These are phyloP conservation scores for Parelbella ahira DNA, from an alignment of 2,888 invertebrate genomes.

Conservation along the genomic window DNA sequence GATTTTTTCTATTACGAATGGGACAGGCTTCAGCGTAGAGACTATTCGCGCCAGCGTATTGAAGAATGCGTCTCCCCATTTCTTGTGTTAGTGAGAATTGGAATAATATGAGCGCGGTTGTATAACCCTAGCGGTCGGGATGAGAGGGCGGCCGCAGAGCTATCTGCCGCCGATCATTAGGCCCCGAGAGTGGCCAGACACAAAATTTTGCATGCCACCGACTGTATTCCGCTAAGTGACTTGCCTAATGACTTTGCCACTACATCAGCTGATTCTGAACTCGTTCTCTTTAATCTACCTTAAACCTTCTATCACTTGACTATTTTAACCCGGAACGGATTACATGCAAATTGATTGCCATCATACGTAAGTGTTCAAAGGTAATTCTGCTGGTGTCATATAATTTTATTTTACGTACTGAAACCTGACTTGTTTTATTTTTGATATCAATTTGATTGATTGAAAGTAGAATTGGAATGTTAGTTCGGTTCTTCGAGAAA, in stretches of 20 bases:
- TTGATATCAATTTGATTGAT: too few relatives aligned
- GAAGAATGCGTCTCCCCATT: too few relatives aligned
- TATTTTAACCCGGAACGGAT: slow-evolving; percentile 15
- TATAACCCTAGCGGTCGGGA: slow-evolving; percentile 49
- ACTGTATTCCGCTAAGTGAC: slow-evolving; percentile 49
- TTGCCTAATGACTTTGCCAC: slow-evolving; percentile 37
- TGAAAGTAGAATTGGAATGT: too few relatives aligned
- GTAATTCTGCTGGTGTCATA: too few relatives aligned
- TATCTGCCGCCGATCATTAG: slow-evolving; percentile 68
- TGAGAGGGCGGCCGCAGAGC: slow-evolving; percentile 44
- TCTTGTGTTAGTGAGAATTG: too few relatives aligned
- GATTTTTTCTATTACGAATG: too few relatives aligned
- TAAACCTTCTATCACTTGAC: slow-evolving; percentile 18
- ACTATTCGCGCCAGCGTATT: too few relatives aligned
- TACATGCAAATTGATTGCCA: slow-evolving; percentile 2
- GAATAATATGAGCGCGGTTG: too few relatives aligned
- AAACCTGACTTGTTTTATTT: too few relatives aligned
- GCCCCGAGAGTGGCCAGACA: slow-evolving; percentile 56
- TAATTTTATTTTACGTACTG: too few relatives aligned
- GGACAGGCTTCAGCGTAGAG: too few relatives aligned
- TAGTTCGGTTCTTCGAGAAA: too few relatives aligned
- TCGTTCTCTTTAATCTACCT: slow-evolving; percentile 23
- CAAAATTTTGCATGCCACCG: slow-evolving; percentile 70
- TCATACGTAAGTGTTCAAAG: neutral
- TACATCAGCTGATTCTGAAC: slow-evolving; percentile 32